Conservation (phyloP, 2,797 vertebrate genomes). For the Clamator glandarius region DNA sequence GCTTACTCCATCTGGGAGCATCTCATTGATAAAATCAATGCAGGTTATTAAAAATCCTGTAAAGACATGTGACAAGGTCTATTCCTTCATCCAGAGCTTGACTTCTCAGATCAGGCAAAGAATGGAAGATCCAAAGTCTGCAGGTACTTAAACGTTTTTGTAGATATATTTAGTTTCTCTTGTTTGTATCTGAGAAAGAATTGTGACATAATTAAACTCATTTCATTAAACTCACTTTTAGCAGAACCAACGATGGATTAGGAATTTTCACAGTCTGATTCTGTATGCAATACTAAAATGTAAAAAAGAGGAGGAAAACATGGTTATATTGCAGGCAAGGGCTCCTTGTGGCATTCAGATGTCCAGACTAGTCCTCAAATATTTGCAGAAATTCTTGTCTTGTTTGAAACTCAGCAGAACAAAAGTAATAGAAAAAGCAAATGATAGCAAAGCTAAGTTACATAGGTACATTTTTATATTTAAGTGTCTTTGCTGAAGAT, state of each 20-base stretch:
- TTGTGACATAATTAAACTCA: not conserved
- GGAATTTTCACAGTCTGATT: not conserved
- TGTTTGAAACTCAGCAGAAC: not conserved
- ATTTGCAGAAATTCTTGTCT: not conserved
- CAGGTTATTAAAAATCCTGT: constrained; percentile 90
- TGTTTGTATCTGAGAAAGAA: not conserved
- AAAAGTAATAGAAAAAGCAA: not conserved
- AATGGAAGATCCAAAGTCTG: constrained; percentile 89
- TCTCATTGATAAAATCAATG: constrained; percentile 90
- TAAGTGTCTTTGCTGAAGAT: not conserved
- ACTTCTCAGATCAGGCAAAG: constrained; percentile 88
- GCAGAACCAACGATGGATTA: not conserved
- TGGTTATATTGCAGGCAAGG: not conserved
- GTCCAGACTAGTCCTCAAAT: not conserved
- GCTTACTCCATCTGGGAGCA: constrained; percentile 87
- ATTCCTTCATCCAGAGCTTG: constrained; percentile 88
- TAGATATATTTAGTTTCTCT: not conserved
- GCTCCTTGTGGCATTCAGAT: not conserved
- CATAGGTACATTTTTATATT: not conserved
- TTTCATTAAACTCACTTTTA: not conserved
- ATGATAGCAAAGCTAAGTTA: not conserved
- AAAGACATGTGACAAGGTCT: constrained; percentile 90
- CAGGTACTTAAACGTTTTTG: constrained; percentile 77
- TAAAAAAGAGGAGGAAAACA: not conserved
- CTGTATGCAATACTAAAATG: not conserved